phyloP scores from a whole-genome alignment of 1,140 invertebrate species.

The Tribolium madens region DNA sequence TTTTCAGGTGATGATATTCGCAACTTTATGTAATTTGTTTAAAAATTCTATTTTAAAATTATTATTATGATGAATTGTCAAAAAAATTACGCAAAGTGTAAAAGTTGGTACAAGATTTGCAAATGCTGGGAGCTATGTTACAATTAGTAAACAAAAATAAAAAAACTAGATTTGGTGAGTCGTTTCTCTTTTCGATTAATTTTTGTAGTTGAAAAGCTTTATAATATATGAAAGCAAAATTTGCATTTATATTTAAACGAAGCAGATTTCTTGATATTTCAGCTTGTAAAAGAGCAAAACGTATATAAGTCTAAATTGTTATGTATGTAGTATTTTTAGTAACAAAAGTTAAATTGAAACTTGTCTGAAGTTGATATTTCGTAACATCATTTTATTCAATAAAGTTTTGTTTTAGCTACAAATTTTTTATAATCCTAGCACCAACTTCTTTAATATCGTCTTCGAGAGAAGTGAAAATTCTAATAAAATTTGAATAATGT shows the following conservation, averaged over 20 bases:
- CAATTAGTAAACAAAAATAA: neutral
- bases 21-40: neutral
- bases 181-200: neutral
- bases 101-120: neutral
- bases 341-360: constrained; percentile 1
- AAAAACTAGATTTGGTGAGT: neutral
- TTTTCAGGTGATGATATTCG: neutral
- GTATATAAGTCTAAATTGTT: neutral
- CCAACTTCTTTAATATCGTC: constrained; percentile 1
- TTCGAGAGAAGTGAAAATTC: neutral
- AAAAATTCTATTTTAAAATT: neutral
- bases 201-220: neutral
- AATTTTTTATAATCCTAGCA: constrained; percentile 26
- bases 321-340: neutral
- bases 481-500: constrained; percentile 26
- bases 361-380: neutral
- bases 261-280: neutral
- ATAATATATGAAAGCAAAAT: neutral
- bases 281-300: constrained; percentile 2
- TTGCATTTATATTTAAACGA: neutral
- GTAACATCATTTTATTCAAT: neutral
- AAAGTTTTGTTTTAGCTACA: constrained; percentile 1
- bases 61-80: too few species aligned
- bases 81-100: neutral
- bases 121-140: neutral